Evolutionary conservation across 2,888 invertebrate species (phyloP).

Genomic region (Panopea generosa): DNA sequence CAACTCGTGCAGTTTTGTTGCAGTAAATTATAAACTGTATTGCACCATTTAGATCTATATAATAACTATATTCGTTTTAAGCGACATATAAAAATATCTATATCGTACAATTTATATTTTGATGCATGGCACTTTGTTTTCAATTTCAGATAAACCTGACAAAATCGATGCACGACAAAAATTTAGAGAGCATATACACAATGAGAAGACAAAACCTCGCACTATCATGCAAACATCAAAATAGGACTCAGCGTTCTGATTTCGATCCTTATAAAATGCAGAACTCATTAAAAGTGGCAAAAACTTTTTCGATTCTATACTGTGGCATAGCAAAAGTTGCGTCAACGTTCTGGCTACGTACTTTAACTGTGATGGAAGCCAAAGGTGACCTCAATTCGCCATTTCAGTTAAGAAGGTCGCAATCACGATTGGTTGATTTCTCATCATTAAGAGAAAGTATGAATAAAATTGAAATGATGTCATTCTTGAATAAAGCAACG

Average conservation of each 20-base stretch:
- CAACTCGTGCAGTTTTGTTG: too few relatives aligned
- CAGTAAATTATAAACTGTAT: too few relatives aligned
- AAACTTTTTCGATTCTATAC: slow-evolving; percentile 33
- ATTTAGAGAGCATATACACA: not conserved
- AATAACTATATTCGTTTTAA: too few relatives aligned
- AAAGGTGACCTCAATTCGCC: slow-evolving; percentile 23
- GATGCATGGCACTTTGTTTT: too few relatives aligned
- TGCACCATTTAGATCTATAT: too few relatives aligned
- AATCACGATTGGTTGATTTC: slow-evolving; percentile 4
- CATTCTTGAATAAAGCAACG: slow-evolving; percentile 18
- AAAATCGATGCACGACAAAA: too few relatives aligned
- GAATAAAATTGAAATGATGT: not conserved
- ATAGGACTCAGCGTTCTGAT: slow-evolving; percentile 12
- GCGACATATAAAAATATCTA: too few relatives aligned
- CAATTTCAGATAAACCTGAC: too few relatives aligned
- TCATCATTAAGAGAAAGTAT: not conserved
- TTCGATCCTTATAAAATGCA: slow-evolving; percentile 22
- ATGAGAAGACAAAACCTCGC: not conserved
- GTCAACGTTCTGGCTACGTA: slow-evolving; percentile 56
- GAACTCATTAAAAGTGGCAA: slow-evolving; percentile 11
- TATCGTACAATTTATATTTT: too few relatives aligned
- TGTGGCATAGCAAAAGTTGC: slow-evolving; percentile 57
- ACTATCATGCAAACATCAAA: slow-evolving; percentile 8
- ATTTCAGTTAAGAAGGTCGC: slow-evolving; percentile 22
- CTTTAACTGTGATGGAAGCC: slow-evolving; percentile 36